Evolutionary conservation across 2,113 vertebrate species (phyloP).

Genomic region (Notiomystis cincta): DNA sequence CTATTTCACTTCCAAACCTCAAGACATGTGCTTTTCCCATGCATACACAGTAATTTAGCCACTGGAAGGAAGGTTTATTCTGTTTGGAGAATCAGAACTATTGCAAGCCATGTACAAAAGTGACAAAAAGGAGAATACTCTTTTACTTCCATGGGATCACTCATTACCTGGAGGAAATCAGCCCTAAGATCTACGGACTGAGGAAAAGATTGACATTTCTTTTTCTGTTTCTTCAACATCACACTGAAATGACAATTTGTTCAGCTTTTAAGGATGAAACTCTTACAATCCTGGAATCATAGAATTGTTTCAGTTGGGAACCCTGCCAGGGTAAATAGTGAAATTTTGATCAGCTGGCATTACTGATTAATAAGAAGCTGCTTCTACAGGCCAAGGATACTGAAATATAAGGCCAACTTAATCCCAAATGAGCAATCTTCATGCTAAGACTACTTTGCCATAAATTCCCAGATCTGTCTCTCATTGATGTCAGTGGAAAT

Average conservation of each 20-base stretch:
- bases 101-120: background rate
- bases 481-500: background rate
- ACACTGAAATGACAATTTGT: background rate
- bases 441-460: background rate
- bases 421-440: background rate
- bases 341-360: background rate
- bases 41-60: background rate
- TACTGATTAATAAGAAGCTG: background rate
- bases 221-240: background rate
- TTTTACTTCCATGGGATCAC: background rate
- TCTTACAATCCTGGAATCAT: background rate
- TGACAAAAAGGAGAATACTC: background rate
- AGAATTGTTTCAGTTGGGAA: rapidly evolving
- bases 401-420: background rate
- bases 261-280: background rate
- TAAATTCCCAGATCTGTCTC: background rate
- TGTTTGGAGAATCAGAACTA: background rate
- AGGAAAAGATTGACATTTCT: background rate
- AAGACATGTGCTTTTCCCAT: rapidly evolving
- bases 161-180: background rate
- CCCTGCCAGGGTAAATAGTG: background rate
- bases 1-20: background rate
- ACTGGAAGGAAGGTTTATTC: background rate
- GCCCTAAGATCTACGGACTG: background rate
- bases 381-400: background rate